Evolutionary conservation across 2,797 vertebrate genomes (phyloP), one percentile per base, ranked within the genome.

Genomic region (Xiphophorus birchmanni): DNA sequence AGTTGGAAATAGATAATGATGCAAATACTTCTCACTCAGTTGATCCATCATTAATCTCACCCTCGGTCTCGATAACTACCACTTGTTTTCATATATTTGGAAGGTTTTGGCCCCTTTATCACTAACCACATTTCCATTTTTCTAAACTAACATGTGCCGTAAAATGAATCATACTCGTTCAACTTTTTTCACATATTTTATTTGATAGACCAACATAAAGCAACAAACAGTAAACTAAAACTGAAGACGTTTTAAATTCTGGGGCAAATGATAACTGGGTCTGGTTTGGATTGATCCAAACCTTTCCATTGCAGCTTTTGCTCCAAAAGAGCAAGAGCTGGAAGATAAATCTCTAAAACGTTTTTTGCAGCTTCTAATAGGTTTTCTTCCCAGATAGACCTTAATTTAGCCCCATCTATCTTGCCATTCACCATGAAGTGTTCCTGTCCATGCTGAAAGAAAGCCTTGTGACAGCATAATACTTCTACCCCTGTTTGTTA

Each of bases 1-100:
- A 42, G 77, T 85, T 90, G 88, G 91, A 94, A 94, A 93, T 93
- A 94, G 88, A 84, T 90, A 73, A 87, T 88, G 82, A 82, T 84
- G 86, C 79, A 89, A 91, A 92, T 77, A 89, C 82, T 90, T 87
- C 12, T 73, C 44, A 73, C 45, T 73, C 44, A 45, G 12, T 45
- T 35, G 45, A 47, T 73, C 69, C 44, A 47, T 73, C 76, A 86
- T 81, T 88, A 79, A 81, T 79, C 74, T 80, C 65, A 17, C 77
- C 87, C 85, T 83, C 86, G 76, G 81, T 69, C 77, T 81, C 63
- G 76, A 74, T 83, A 85, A 75, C 74, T 73, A 73, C 76, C 79
- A 84, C 69, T 80, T 83, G 84, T 81, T 77, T 85, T 69, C 47
- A 29, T 74, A 74, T 56, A 77, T 76, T 76, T 69, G 37, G 54